Base-by-base conservation (phyloP, 1,140 invertebrate genomes). In the Epicauta chinensis region DNA sequence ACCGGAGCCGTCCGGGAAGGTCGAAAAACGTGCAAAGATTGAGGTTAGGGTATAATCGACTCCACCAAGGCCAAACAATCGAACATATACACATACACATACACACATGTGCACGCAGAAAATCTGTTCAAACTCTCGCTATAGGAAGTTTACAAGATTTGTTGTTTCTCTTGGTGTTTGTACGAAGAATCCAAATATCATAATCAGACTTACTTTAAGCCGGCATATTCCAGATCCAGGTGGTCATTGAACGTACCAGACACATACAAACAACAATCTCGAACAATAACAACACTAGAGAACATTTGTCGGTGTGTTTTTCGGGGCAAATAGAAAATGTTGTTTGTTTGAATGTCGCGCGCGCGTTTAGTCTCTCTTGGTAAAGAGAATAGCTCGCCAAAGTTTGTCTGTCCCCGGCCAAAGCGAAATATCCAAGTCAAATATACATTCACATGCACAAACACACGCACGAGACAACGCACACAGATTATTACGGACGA, bases 1-100 rank as follows among this genome's bases (percentile, higher is more conserved):
- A 12, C 37, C 43, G 45, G 42, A 30, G 48, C 38, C 12, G 16
- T 23, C 23, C 23, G 23, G 23, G 23, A 23, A 23, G 23, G 23
- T 23, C 23, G 23, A 7, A 23, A 42, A 51, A 51, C 49, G 52
- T 53, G 51, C 51, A 15, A 29, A 31, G 30, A 43, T 54, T 42
- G 44, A 42, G 46, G 53, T 49, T 43, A 49, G 37, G 34, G n/a
- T 16, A 11, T n/a, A n/a, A 7, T 3, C 23, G 23, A 23, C 23
- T 23, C 35, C 39, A 39, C 32, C 49, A 51, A 51, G 49, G 49
- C 40, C 49, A 36, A 31, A 46, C 37, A 15, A 13, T 13, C 35
- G 10, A 13, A 15, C 15, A 15, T 37, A 15, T 9, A 40, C 3
- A 17, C 17, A 15, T n/a, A 16, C 38, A 37, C 10, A 13, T 40